Conservation (phyloP, 2,888 invertebrate genomes). For the Drosophila incognita region DNA sequence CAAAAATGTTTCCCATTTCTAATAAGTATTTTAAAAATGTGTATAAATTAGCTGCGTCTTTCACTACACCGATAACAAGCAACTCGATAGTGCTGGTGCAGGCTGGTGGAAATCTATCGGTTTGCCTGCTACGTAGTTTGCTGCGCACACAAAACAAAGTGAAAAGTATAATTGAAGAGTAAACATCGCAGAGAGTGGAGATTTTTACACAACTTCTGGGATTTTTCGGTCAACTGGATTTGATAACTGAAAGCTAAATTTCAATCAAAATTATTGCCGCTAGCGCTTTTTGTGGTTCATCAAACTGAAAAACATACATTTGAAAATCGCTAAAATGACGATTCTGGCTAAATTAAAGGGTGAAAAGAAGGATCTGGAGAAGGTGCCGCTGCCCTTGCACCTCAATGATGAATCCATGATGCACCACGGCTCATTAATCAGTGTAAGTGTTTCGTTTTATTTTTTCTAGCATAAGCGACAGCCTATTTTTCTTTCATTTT, state of each 20-base stretch:
- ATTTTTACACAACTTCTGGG: conserved; percentile 13
- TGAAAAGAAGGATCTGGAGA: conserved; percentile 89
- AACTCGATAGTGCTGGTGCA: conserved; percentile 10
- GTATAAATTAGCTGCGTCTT: neutral
- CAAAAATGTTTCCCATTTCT: neutral
- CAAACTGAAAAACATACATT: neutral
- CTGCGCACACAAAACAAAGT: conserved; percentile 58
- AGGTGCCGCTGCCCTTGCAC: conserved; percentile 88
- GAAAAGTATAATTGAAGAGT: conserved; percentile 59
- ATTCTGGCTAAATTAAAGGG: conserved; percentile 91
- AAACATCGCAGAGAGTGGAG: conserved; percentile 43
- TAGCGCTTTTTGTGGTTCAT: neutral
- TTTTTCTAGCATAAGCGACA: neutral
- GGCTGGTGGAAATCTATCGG: conserved; percentile 16
- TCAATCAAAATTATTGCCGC: conserved; percentile 22
- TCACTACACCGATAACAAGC: conserved; percentile 5
- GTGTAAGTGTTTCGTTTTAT: conserved; percentile 67
- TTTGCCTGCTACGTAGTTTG: conserved; percentile 44
- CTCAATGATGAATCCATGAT: conserved; percentile 82
- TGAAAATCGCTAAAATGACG: conserved; percentile 88
- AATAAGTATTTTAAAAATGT: neutral
- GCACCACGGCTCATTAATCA: conserved; percentile 73
- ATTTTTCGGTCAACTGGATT: conserved; percentile 20
- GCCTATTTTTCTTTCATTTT: conserved; percentile 24
- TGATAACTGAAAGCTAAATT: conserved; percentile 39